Evolutionary conservation across 2,113 vertebrate genomes (phyloP).

Genomic region (Seriola rivoliana): DNA sequence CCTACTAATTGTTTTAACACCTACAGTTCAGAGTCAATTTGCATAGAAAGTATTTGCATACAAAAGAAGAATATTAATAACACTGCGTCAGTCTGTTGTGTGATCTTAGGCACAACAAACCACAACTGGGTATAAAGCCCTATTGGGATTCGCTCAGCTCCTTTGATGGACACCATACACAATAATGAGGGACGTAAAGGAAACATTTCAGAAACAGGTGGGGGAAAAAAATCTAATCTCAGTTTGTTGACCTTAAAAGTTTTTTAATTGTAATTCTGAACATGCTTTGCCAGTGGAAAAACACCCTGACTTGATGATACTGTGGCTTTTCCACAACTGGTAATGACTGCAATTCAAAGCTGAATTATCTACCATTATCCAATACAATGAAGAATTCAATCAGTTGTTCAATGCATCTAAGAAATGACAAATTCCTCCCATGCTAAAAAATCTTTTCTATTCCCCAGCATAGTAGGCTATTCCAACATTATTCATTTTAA

Average conservation of each 20-base stretch:
- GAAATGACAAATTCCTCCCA: not conserved
- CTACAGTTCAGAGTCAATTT: constrained; percentile 24
- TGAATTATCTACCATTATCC: not conserved
- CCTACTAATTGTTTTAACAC: constrained; percentile 36
- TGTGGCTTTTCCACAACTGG: not conserved
- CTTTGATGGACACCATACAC: constrained; percentile 4
- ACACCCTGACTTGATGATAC: not conserved
- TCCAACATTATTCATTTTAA: no score
- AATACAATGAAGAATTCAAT: not conserved
- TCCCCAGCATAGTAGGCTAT: no score
- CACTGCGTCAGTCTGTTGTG: not conserved
- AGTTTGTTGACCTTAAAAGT: constrained; percentile 16
- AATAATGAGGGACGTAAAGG: not conserved
- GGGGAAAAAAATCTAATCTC: not conserved
- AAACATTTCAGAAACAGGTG: constrained; percentile 5
- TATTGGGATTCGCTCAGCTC: constrained; percentile 1
- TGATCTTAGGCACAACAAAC: not conserved
- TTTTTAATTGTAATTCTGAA: not conserved
- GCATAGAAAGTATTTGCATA: constrained; percentile 21
- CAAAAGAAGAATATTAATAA: constrained; percentile 22
- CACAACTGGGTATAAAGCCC: constrained; percentile 3
- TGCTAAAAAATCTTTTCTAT: no score
- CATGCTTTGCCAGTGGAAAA: not conserved
- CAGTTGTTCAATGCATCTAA: not conserved
- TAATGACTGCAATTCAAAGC: not conserved